These are phyloP conservation scores for Dreissena polymorpha DNA, from an alignment of 1,140 invertebrate genomes.

Conservation along the genomic window DNA sequence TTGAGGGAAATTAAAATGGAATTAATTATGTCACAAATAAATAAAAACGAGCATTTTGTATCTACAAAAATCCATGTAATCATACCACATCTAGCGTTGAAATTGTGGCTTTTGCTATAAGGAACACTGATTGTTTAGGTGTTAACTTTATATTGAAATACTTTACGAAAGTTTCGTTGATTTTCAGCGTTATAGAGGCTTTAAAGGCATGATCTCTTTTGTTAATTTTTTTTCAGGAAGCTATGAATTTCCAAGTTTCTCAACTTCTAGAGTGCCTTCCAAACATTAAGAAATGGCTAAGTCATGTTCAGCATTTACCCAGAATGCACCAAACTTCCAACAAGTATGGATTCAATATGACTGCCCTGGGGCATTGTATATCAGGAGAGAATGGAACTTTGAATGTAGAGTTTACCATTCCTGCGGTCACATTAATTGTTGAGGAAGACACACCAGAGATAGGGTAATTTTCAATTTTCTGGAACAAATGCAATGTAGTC, in stretches of 20 bases:
- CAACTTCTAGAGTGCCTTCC: conserved; percentile 54
- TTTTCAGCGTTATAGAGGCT: no score
- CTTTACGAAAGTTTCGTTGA: no score
- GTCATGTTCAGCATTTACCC: conserved; percentile 66
- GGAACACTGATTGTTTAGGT: no score
- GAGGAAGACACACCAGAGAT: conserved; percentile 52
- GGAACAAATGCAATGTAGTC: no score
- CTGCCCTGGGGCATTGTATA: conserved; percentile 4
- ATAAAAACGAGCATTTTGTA: no score
- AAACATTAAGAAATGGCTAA: conserved; percentile 66
- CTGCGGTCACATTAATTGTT: conserved; percentile 33
- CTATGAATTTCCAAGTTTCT: conserved; percentile 17
- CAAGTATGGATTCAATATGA: conserved; percentile 61
- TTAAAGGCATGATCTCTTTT: no score
- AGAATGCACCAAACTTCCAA: conserved; percentile 59
- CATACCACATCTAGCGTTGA: no score
- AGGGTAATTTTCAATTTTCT: conserved; percentile 41
- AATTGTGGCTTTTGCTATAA: no score
- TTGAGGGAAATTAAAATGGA: no score
- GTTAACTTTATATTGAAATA: no score
- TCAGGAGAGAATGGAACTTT: neutral
- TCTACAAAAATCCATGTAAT: no score
- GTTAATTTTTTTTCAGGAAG: conserved; percentile 28
- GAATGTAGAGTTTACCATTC: conserved; percentile 24
- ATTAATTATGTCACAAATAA: no score